Evolutionary conservation across 2,888 invertebrate species (phyloP).

Genomic region (Cheilosia vulpina): DNA sequence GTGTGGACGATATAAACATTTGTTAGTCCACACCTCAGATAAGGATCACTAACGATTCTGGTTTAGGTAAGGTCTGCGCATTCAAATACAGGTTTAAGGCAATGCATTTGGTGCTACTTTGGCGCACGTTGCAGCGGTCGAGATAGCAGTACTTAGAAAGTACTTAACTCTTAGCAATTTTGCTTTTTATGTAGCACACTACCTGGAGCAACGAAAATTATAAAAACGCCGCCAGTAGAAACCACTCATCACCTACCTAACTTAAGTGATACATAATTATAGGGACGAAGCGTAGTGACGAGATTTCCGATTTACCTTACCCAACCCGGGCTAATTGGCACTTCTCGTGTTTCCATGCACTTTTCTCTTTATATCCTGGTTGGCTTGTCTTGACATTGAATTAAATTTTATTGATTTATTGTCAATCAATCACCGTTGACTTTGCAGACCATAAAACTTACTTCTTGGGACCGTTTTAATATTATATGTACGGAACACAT

Average conservation of each 20-base stretch:
- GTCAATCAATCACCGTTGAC: slow-evolving; percentile 57
- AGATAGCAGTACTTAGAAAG: not conserved
- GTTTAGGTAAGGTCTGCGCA: not conserved
- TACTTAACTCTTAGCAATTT: not conserved
- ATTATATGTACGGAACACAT: not conserved
- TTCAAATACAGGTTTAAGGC: not conserved
- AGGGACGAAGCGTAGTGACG: not conserved
- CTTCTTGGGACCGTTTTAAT: slow-evolving; percentile 33
- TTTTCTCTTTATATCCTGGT: slow-evolving; percentile 45
- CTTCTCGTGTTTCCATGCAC: slow-evolving; percentile 40
- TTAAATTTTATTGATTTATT: slow-evolving; percentile 68
- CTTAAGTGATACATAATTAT: slow-evolving; percentile 56
- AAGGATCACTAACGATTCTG: slow-evolving; percentile 26
- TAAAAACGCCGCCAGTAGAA: not conserved
- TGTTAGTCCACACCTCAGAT: slow-evolving; percentile 43
- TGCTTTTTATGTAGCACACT: not conserved
- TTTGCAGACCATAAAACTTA: slow-evolving; percentile 47
- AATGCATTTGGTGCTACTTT: not conserved
- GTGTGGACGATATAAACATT: slow-evolving; percentile 35
- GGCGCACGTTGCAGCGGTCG: too few relatives aligned
- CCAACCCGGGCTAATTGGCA: slow-evolving; percentile 48
- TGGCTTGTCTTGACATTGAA: slow-evolving; percentile 50
- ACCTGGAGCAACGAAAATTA: not conserved
- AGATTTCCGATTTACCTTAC: not conserved
- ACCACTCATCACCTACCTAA: slow-evolving; percentile 47